Conservation (phyloP, 2,888 invertebrate genomes). For the Tenthredo scrophulariae region DNA sequence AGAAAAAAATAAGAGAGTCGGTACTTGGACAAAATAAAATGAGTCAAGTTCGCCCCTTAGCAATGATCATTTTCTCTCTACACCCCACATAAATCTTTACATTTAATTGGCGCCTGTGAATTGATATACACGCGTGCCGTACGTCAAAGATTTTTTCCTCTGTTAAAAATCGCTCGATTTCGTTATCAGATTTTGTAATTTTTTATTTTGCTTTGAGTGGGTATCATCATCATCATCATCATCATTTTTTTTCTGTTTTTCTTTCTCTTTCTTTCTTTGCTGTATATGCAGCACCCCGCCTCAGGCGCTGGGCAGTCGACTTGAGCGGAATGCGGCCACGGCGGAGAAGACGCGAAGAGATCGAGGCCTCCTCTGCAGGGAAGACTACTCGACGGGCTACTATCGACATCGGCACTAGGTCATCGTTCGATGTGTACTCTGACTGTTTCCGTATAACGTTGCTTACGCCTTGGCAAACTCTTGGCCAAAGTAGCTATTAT, state of each 20-base stretch:
- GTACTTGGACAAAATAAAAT: background rate
- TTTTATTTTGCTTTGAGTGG: background rate
- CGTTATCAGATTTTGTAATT: background rate
- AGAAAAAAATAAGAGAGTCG: background rate
- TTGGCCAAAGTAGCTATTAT: constrained; percentile 1
- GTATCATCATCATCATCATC: no score
- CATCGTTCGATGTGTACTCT: constrained; percentile 46
- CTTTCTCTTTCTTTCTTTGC: background rate
- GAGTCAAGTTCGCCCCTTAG: background rate
- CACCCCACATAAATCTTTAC: background rate
- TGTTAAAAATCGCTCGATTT: background rate
- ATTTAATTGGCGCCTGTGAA: background rate
- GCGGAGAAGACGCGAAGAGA: constrained; percentile 55
- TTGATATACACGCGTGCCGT: background rate
- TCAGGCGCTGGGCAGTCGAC: constrained; percentile 46
- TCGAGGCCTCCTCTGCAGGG: constrained; percentile 52
- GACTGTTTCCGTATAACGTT: constrained; percentile 46
- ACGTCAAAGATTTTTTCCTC: background rate
- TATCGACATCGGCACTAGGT: constrained; percentile 54
- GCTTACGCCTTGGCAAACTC: constrained; percentile 30
- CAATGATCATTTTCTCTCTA: background rate
- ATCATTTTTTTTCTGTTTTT: background rate
- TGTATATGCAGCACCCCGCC: constrained; percentile 35
- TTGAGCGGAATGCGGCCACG: constrained; percentile 55
- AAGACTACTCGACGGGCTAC: constrained; percentile 47